These are phyloP conservation scores for Notospermus geniculatus DNA, from an alignment of 1,140 invertebrate species.

Conservation along the genomic window DNA sequence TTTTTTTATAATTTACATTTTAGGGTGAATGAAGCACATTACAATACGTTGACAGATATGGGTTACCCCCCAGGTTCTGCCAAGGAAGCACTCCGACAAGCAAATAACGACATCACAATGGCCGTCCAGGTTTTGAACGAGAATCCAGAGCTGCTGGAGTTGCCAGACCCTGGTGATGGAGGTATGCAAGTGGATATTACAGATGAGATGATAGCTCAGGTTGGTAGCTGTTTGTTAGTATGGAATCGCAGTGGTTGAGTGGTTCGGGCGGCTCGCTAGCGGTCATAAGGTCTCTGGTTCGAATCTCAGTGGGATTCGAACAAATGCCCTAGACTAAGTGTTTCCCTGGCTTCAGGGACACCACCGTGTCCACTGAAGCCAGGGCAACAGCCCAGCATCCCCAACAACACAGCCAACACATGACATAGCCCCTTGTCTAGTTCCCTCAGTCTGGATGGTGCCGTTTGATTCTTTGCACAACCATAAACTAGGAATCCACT, in stretches of 20 bases:
- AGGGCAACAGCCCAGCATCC: too few species aligned
- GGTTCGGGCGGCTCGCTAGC: too few species aligned
- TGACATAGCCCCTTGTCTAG: too few species aligned
- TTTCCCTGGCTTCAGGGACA: too few species aligned
- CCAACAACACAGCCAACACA: too few species aligned
- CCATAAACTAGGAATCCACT: too few species aligned
- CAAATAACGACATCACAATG: constrained; percentile 67
- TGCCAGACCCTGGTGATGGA: constrained; percentile 23
- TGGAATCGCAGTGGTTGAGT: too few species aligned
- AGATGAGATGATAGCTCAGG: constrained; percentile 42
- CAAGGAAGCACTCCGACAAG: constrained; percentile 61
- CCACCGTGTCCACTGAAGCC: too few species aligned
- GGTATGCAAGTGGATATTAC: constrained; percentile 25
- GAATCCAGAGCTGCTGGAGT: constrained; percentile 56
- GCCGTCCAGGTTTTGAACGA: constrained; percentile 64
- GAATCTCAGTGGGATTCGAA: too few species aligned
- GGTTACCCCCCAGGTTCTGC: constrained; percentile 64
- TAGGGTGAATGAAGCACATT: constrained; percentile 59
- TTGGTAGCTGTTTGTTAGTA: constrained; percentile 20
- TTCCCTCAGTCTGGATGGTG: too few species aligned
- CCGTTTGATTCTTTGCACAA: too few species aligned
- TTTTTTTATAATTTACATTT: constrained; percentile 27
- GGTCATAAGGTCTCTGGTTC: constrained; percentile 6
- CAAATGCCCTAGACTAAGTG: too few species aligned
- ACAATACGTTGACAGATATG: constrained; percentile 66